Evolutionary conservation across 1,140 invertebrate genomes (phyloP), one percentile per base, ranked within the genome.

Genomic region (Sitophilus oryzae): DNA sequence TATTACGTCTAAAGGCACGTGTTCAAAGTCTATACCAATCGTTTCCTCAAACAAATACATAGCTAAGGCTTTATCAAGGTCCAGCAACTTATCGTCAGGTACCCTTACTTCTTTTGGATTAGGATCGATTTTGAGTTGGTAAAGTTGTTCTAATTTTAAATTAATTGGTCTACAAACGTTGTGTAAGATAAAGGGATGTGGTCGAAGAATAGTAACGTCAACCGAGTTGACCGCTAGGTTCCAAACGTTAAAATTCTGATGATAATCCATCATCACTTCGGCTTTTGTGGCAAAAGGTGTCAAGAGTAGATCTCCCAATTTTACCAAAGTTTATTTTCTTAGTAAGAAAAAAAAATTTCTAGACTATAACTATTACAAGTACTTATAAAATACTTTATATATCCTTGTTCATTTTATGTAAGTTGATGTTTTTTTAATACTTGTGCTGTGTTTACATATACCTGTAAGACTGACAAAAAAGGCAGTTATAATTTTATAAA

Each of bases 31-130:
- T 1, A 36, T 25, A 1, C 21, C 41, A 6, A 52, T 10, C 3
- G 55, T 57, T 34, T 57, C 55, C 16, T 57, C 55, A 35, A 57
- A 57, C 8, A 57, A n/a, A 20, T 51, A 57, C 55, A 57, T 57
- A 6, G n/a, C 18, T 14, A 40, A 20, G 8, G 19, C 38, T 14
- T 40, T 40, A 15, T 40, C 14, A 6, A 40, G 8, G 8, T 14
- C 14, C 8, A 6, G 4, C 14, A 40, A 14, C 23, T 57, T 51
- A n/a, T 49, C 14, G 10, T 49, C 22, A 2, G 55, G 34, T 11
- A 49, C 51, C 36, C 37, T 1, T 10, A 57, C 42, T 5, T 41
- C 34, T 25, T 38, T 38, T 4, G 40, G 45, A n/a, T n/a, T 46
- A 2, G 45, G 15, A 16, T 57, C 48, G 11, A 57, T 57, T 22